Evolutionary conservation across 2,797 vertebrate species (phyloP).

Genomic region (Hydrophis major): DNA sequence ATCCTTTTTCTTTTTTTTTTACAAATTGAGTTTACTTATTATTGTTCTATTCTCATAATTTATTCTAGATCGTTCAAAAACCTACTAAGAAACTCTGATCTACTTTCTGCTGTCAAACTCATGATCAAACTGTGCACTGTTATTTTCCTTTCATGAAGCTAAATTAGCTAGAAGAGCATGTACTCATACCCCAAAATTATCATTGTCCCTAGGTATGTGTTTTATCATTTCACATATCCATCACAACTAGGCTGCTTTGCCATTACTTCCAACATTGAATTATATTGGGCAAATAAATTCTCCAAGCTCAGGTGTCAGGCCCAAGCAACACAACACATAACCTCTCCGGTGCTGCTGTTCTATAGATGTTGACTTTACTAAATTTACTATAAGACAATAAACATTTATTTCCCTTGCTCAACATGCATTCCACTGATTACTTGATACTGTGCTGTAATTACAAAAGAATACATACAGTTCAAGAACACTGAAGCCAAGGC

Average conservation of each 20-base stretch:
- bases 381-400: not conserved
- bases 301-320: not conserved
- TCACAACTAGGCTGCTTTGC: not conserved
- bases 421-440: not conserved
- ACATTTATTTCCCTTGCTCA: not conserved
- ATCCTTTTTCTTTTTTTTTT: not conserved
- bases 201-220: not conserved
- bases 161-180: not conserved
- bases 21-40: not conserved
- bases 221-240: not conserved
- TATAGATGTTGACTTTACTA: not conserved
- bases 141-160: not conserved
- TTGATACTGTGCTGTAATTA: not conserved
- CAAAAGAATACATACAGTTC: not conserved
- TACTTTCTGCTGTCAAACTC: not conserved
- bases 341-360: not conserved
- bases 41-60: not conserved
- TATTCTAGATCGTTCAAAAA: not conserved
- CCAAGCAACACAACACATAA: not conserved
- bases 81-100: not conserved
- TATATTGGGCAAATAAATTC: not conserved
- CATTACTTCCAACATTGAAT: not conserved
- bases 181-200: not conserved
- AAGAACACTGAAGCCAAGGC: not conserved
- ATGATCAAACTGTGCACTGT: not conserved